Evolutionary conservation across 1,140 invertebrate species (phyloP).

Genomic region (Panonychus citri): DNA sequence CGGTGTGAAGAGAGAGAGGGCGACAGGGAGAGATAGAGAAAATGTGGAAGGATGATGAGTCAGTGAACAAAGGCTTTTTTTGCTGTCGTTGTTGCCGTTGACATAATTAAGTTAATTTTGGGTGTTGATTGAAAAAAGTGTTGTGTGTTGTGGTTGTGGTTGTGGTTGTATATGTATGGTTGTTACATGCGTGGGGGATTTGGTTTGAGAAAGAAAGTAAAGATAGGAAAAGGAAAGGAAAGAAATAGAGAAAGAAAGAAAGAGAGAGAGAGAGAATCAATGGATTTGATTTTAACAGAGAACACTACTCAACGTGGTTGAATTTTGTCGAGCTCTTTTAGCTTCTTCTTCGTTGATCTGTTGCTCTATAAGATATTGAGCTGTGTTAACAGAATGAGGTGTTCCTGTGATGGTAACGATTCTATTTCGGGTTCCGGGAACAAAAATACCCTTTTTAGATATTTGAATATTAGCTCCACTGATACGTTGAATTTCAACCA

Average conservation of each 20-base stretch:
- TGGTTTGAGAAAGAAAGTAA: too few species aligned
- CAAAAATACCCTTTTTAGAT: slow-evolving; percentile 91
- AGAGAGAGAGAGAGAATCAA: not conserved
- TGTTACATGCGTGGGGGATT: too few species aligned
- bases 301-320: slow-evolving; percentile 14
- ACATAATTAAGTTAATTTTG: too few species aligned
- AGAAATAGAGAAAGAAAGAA: not conserved
- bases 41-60: not conserved
- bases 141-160: too few species aligned
- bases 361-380: slow-evolving; percentile 82
- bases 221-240: not conserved
- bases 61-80: not conserved
- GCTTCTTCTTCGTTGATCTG: slow-evolving; percentile 81
- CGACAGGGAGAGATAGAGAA: not conserved
- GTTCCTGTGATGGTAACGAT: slow-evolving; percentile 84
- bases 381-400: slow-evolving; percentile 57
- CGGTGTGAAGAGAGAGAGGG: not conserved
- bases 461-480: slow-evolving; percentile 93
- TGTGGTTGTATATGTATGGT: too few species aligned
- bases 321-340: slow-evolving; percentile 63
- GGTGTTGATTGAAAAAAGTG: too few species aligned
- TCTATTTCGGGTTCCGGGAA: slow-evolving; percentile 81
- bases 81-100: too few species aligned
- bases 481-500: slow-evolving; percentile 87
- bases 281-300: not conserved